Evolutionary conservation across 2,797 vertebrate genomes (phyloP).

Genomic region (Karalla daura): DNA sequence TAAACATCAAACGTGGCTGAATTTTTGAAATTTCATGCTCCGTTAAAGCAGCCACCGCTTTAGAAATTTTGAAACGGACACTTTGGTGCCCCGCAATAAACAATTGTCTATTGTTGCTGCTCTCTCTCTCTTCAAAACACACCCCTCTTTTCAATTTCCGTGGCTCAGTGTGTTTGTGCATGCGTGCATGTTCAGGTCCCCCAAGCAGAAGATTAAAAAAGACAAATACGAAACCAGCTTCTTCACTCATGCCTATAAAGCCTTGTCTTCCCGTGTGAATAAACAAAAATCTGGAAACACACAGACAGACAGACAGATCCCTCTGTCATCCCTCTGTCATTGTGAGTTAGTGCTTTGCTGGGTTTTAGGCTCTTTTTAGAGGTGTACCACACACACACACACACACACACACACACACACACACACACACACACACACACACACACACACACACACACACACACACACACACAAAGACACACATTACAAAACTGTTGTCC

Average conservation of each 20-base stretch:
- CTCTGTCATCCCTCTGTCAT: background rate
- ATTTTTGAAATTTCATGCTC: background rate
- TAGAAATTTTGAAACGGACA: conserved; percentile 3
- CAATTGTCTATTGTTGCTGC: background rate
- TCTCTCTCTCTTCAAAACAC: background rate
- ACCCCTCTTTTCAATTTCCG: background rate
- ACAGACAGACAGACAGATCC: background rate
- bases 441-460: background rate
- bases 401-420: conserved; percentile 1
- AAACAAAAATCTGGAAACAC: conserved; percentile 20
- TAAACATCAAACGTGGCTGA: background rate
- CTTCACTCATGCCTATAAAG: conserved; percentile 40
- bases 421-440: background rate
- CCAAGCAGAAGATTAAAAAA: conserved; percentile 62
- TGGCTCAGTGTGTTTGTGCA: conserved; percentile 22
- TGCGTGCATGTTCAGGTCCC: conserved; percentile 41
- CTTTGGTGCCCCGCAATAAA: conserved; percentile 8
- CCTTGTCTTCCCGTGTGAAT: conserved; percentile 28
- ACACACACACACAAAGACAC: background rate
- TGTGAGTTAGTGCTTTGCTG: conserved; percentile 1
- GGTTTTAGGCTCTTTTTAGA: conserved; percentile 8
- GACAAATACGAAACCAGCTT: conserved; percentile 42
- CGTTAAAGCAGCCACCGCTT: background rate
- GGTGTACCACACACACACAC: background rate
- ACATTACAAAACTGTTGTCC: background rate